Evolutionary conservation across 2,888 invertebrate species (phyloP), one percentile per base, ranked within the genome.

Genomic region (Luperina nickerlii): DNA sequence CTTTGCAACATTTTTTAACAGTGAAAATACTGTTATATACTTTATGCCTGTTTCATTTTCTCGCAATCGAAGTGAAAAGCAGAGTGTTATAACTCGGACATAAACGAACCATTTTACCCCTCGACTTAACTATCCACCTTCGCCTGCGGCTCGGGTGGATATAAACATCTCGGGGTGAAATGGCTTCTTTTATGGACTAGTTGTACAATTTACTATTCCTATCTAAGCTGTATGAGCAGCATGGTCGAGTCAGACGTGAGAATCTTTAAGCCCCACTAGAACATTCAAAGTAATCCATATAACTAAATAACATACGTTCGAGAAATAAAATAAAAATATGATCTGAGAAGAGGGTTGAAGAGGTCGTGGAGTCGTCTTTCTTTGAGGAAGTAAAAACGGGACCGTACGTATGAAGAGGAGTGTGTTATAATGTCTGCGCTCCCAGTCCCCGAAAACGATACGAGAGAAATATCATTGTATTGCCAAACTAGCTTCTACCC

Each of bases 271-370:
- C 13, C 11, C 38, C 48, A 63, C 32, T 70, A 63, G 18, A 57
- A 18, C 32, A 70, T 79, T 79, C 32, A 63, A 63, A 71, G 54
- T 18, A 62, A 57, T 32, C 27, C 15, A 63, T 71, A 38, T 18
- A 48, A 54, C 0, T 32, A 32, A 32, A 32, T n/a, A 57, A 71
- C n/a, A 20, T 57, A 32, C 7, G 18, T 57, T 66, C 15, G 57
- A 81, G 48, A 7, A 66, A 57, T 18, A 51, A 62, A 78, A 15
- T 15, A 62, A 54, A 51, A 63, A 65, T 69, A 65, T 62, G n/a
- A 68, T 48, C 32, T 18, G 42, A 48, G 45, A 57, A 18, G 27
- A 65, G 48, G 24, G 42, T 18, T 42, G 48, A 65, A 65, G 45
- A n/a, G 45, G 8, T 18, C 20, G 20, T 65, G 20, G 48, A 27